Base-by-base conservation (phyloP, 2,113 vertebrate species). In the Typhlomys cinereus region DNA sequence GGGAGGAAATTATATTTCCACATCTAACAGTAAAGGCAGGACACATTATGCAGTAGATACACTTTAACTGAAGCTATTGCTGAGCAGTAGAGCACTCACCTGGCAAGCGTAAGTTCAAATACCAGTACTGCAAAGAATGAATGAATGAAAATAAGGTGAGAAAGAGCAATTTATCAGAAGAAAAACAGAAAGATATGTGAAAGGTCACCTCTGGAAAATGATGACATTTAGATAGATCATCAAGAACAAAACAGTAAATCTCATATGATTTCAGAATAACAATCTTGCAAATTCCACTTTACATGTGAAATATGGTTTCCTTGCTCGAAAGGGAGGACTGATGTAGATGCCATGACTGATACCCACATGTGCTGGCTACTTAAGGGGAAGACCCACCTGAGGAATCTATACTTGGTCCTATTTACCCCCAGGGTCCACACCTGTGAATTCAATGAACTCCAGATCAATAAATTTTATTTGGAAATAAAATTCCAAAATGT, bases 131-230 rank as follows among this genome's bases (percentile, higher is more conserved):
- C 1, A 21, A 79, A 23, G n/a, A n/a, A n/a, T n/a, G n/a, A n/a
- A n/a, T n/a, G n/a, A n/a, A n/a, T n/a, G n/a, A n/a, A n/a, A n/a
- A n/a, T n/a, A n/a, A 29, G 0, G 0, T 52, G 21, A 48, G 85
- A 69, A 62, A 69, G 61, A 36, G 1, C 34, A 67, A 8, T 29
- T 25, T 2, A 2, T 14, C 29, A 0, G 17, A 62, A 54, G 27
- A n/a, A 54, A 82, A n/a, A 12, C 18, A 31, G 6, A 0, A 5
- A 27, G 1, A 4, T 4, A 3, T 3, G 2, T 2, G n/a, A n/a
- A 12, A 64, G 18, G 6, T 31, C 7, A 14, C 14, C 44, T 1
- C 25, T 34, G 39, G 25, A 4, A 46, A 44, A 20, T 12, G 34
- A 44, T 2, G 21, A 11, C 5, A 15, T 59, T 4, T 67, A 52